Conservation (phyloP, 2,888 invertebrate genomes). For the Amphiduros pacificus region DNA sequence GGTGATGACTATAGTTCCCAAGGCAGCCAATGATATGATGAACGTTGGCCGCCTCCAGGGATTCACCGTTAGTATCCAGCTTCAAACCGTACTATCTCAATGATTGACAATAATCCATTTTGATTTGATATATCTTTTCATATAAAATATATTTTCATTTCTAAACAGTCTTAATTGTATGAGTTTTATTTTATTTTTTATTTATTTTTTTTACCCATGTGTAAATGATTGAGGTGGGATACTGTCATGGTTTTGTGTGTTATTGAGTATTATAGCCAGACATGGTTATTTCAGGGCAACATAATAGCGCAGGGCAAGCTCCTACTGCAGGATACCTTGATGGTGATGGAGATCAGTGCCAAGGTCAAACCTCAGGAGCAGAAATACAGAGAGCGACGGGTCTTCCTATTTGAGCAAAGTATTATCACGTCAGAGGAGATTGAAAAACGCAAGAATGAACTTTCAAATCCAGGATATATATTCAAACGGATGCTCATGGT, state of each 20-base stretch:
- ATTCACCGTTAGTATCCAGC: slow-evolving; percentile 75
- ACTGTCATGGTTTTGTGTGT: not conserved
- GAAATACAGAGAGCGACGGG: slow-evolving; percentile 83
- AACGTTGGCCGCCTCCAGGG: slow-evolving; percentile 94
- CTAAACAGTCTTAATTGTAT: too few relatives aligned
- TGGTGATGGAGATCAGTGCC: slow-evolving; percentile 46
- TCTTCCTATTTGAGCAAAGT: slow-evolving; percentile 97
- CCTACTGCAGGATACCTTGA: slow-evolving; percentile 66
- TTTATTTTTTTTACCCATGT: not conserved
- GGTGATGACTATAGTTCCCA: slow-evolving; percentile 84
- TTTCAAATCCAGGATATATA: slow-evolving; percentile 89
- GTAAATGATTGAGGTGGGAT: too few relatives aligned
- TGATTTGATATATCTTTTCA: not conserved
- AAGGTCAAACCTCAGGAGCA: slow-evolving; percentile 48
- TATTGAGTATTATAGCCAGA: not conserved
- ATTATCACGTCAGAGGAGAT: slow-evolving; percentile 89
- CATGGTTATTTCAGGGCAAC: slow-evolving; percentile 73
- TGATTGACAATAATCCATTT: not conserved
- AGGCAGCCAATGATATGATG: slow-evolving; percentile 99
- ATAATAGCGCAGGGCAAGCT: slow-evolving; percentile 96
- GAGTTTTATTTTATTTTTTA: not conserved
- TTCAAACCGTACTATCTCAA: not conserved
- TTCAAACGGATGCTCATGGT: slow-evolving; percentile 92
- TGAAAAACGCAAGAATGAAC: slow-evolving; percentile 80
- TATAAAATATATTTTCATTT: not conserved